Evolutionary conservation across 1,140 invertebrate species (phyloP).

Genomic region (Apis laboriosa): DNA sequence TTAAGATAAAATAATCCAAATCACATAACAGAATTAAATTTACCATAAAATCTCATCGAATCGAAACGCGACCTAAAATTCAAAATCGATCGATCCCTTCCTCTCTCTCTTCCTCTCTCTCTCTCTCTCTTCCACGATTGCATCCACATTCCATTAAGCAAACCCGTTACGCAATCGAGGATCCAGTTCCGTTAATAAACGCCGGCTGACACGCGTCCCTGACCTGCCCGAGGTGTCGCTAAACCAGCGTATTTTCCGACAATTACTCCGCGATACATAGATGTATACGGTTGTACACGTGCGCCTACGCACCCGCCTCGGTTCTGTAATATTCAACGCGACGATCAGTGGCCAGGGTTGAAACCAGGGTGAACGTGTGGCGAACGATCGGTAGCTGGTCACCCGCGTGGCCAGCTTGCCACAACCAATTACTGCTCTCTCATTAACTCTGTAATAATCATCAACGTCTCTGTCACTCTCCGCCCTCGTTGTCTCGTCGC

Average conservation of each 20-base stretch:
- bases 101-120: no score
- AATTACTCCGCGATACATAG: slow-evolving; percentile 56
- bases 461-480: slow-evolving; percentile 39
- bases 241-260: slow-evolving; percentile 65
- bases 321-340: slow-evolving; percentile 52
- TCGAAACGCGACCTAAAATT: not conserved
- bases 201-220: slow-evolving; percentile 44
- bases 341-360: slow-evolving; percentile 48
- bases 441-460: slow-evolving; percentile 77
- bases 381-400: slow-evolving; percentile 57
- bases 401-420: slow-evolving; percentile 63
- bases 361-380: slow-evolving; percentile 32
- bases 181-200: slow-evolving; percentile 30
- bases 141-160: slow-evolving; percentile 6
- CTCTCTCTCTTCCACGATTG: not conserved
- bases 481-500: not conserved
- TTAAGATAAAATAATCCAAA: no score
- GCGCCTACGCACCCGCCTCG: not conserved
- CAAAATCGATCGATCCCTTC: not conserved
- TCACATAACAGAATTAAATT: no score
- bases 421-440: slow-evolving; percentile 75
- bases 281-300: slow-evolving; percentile 23
- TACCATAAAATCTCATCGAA: no score
- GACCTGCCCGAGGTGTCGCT: slow-evolving; percentile 53
- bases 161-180: not conserved